A percentile compares a stretch with the other conserved stretches of the same genome.
Conservation (phyloP, 2,888 invertebrate species). For the Drosophila pullipes region DNA sequence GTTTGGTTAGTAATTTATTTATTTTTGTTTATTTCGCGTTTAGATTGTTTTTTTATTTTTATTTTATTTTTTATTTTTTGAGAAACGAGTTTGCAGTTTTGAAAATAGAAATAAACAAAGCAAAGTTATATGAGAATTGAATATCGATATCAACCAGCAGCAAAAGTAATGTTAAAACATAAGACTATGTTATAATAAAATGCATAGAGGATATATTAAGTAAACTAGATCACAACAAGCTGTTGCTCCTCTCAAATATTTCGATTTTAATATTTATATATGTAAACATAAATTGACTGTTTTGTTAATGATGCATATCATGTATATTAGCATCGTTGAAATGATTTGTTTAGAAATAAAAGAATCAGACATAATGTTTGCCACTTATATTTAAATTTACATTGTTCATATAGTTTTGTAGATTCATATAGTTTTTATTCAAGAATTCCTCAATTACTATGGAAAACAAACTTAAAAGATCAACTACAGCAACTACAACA, state of each 20-base stretch:
- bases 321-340: background rate
- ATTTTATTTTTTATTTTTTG: conserved; percentile 30
- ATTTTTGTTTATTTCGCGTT: conserved; percentile 59
- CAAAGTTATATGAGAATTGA: conserved; percentile 82
- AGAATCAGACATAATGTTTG: background rate
- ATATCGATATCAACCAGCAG: conserved; percentile 51
- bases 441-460: background rate
- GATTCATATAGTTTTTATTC: background rate
- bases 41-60: conserved; percentile 42
- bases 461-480: background rate
- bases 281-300: background rate
- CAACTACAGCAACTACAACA: background rate
- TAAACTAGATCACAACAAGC: background rate
- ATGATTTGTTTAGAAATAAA: background rate
- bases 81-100: conserved; percentile 67
- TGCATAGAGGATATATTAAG: background rate
- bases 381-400: background rate
- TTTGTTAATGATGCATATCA: background rate
- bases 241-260: background rate
- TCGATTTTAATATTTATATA: background rate
- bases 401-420: background rate
- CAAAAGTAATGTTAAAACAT: conserved; percentile 48
- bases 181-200: conserved; percentile 25
- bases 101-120: conserved; percentile 84
- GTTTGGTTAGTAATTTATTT: conserved; percentile 78